These are phyloP conservation scores for Lomographa bimaculata DNA, from an alignment of 2,888 invertebrate genomes.

Conservation along the genomic window DNA sequence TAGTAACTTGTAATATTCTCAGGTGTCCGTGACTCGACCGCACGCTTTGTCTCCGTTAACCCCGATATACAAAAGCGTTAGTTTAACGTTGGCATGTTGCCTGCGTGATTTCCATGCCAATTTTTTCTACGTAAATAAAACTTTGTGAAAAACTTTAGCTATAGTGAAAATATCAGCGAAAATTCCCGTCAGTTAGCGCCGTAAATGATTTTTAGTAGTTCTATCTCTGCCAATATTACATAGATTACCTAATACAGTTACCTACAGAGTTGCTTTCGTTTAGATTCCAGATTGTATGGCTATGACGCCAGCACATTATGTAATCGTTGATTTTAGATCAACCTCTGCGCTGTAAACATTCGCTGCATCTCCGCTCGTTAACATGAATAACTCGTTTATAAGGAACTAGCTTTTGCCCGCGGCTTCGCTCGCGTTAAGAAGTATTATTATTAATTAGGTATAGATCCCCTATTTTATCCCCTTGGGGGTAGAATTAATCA, in stretches of 20 bases:
- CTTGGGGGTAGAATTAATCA: too few relatives aligned
- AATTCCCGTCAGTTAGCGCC: constrained; percentile 23
- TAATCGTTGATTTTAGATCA: constrained; percentile 14
- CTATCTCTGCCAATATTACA: constrained; percentile 13
- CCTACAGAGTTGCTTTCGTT: too few relatives aligned
- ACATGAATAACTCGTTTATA: too few relatives aligned
- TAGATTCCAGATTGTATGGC: constrained; percentile 21
- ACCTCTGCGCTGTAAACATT: constrained; percentile 2
- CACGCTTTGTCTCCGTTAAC: constrained; percentile 47
- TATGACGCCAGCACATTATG: constrained; percentile 18
- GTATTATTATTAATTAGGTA: too few relatives aligned
- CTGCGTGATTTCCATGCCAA: constrained; percentile 46
- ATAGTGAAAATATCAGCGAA: constrained; percentile 42
- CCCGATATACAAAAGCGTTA: constrained; percentile 49
- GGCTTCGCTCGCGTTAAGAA: too few relatives aligned
- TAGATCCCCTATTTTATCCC: too few relatives aligned
- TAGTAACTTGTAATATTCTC: too few relatives aligned
- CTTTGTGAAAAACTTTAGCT: constrained; percentile 54
- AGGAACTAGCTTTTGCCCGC: too few relatives aligned
- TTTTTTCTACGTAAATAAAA: constrained; percentile 51
- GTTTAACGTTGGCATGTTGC: constrained; percentile 59
- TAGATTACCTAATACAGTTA: constrained; percentile 23
- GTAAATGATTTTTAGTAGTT: constrained; percentile 11
- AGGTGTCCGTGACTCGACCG: constrained; percentile 8
- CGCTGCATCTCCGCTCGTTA: constrained; percentile 3